Evolutionary conservation across 1,140 invertebrate genomes (phyloP).

Genomic region (Helicoverpa zea): DNA sequence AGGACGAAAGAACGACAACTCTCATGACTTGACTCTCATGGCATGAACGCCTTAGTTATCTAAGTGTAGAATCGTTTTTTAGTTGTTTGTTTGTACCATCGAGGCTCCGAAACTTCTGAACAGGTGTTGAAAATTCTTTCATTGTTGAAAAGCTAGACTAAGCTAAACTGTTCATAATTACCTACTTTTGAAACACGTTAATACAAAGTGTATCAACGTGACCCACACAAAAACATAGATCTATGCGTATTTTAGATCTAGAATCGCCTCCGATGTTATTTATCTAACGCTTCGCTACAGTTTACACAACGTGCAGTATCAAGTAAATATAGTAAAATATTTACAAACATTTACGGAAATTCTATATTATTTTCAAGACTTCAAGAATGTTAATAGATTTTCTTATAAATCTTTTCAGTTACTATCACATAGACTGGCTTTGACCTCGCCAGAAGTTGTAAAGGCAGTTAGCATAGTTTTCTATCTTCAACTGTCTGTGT

Average conservation of each 20-base stretch:
- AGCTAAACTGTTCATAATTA: too few relatives aligned
- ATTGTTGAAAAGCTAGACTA: too few relatives aligned
- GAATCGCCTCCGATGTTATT: slow-evolving; percentile 1
- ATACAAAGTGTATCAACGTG: background rate
- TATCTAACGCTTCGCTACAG: background rate
- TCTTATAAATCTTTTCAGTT: background rate
- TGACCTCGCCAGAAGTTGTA: background rate
- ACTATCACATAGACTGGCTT: background rate
- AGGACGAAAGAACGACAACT: too few relatives aligned
- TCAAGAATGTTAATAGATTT: background rate
- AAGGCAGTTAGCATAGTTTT: background rate
- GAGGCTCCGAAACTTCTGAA: background rate
- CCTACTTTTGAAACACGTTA: too few relatives aligned
- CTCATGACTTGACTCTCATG: too few relatives aligned
- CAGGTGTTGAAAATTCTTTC: background rate
- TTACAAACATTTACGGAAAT: background rate
- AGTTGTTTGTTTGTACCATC: too few relatives aligned
- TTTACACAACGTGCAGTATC: slow-evolving; percentile 2
- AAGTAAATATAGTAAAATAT: background rate
- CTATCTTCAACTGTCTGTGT: too few relatives aligned
- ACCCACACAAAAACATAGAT: background rate
- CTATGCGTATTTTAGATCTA: background rate
- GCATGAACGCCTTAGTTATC: too few relatives aligned
- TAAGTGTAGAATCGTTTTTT: too few relatives aligned
- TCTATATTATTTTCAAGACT: background rate